Evolutionary conservation across 2,113 vertebrate species (phyloP), one percentile per base, ranked within the genome.

Genomic region (Junco hyemalis): DNA sequence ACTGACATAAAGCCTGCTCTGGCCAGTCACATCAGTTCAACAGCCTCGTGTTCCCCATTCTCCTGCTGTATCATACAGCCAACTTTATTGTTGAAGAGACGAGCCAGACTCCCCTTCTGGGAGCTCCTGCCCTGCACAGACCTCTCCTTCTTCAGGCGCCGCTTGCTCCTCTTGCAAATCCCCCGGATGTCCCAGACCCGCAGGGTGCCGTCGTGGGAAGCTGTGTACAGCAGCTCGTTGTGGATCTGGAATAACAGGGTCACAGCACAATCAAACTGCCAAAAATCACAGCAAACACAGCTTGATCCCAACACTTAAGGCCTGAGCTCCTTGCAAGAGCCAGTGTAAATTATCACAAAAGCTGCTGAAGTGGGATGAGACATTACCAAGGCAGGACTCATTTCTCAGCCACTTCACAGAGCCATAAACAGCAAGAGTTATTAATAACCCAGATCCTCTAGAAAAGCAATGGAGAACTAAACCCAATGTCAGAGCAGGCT

Each of bases 61-160:
- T 93, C 95, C 44, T 97, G 95, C 79, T 97, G 96, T 9, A 95
- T 85, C 53, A 96, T 91, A 33, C 98, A 98, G 88, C 98, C 98
- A 1, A 98, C 98, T 72, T 96, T 98, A 68, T 98, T 98, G 93
- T 98, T 98, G 96, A 98, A 98, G 82, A 98, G 96, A 6, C 97
- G 98, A 6, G 98, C 94, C 38, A 98, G 94, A 47, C 97, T 97
- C 24, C 97, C 97, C 83, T 95, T 97, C 88, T 97, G 96, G 13
- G 96, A 96, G 74, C 94, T 73, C 81, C 96, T 96, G 86, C 96
- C 93, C 73, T 95, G 96, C 44, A 71, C 66, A 29, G 92, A 91
- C 38, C 88, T 79, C 56, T 97, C 96, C 84, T 95, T 96, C 79
- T 94, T 97, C 65, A 63, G 31, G 53, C 96, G 92, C n/a, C 92